Base-by-base conservation (phyloP, 2,888 invertebrate species). In the Polymixis flavicincta region DNA sequence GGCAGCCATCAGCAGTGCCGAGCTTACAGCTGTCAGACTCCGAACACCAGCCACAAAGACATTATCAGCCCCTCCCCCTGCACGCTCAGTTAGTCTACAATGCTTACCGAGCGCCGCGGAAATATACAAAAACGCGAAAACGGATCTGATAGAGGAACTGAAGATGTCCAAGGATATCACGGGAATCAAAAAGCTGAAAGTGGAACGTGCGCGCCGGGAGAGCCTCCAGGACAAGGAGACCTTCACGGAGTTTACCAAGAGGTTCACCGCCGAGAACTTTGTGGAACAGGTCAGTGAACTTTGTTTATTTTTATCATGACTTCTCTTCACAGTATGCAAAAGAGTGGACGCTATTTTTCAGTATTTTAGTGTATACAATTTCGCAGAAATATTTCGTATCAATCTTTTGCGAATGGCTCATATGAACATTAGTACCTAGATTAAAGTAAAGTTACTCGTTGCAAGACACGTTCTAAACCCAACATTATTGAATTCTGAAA, bases 131-230 rank as follows among this genome's bases (percentile, higher is more conserved):
- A 97, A 97, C 69, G 98, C 97, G 83, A 98, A 98, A 93, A 98
- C 98, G 45, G 98, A 99, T 93, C 95, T 99, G 66, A 99, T 99
- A 83, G 99, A 99, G 65, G 99, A 99, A 92, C 95, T 99, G 79
- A 99, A 99, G 94, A 97, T 98, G 97, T 98, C 99, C 63, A 99
- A 98, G 93, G 99, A 99, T 92, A 98, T 99, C 82, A 98, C 98
- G 1, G 99, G 99, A n/a, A 99, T 99, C 72, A 98, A 98, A 94
- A 99, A 99, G 94, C 95, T 99, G 97, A 99, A 99, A 93, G 98
- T 99, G 85, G 99, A 99, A 94, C 97, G 98, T 85, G 98, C 98
- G 42, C 98, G 98, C 91, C 97, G 98, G 84, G 98, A 99, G 92
- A 98, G 98, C 90, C 97, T 97, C 68, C 97, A 98, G 89, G 98